A percentile compares a stretch with the other conserved stretches of the same genome.
These are phyloP conservation scores for Rhabdornis inornatus DNA, from an alignment of 2,113 vertebrate species.

Conservation along the genomic window DNA sequence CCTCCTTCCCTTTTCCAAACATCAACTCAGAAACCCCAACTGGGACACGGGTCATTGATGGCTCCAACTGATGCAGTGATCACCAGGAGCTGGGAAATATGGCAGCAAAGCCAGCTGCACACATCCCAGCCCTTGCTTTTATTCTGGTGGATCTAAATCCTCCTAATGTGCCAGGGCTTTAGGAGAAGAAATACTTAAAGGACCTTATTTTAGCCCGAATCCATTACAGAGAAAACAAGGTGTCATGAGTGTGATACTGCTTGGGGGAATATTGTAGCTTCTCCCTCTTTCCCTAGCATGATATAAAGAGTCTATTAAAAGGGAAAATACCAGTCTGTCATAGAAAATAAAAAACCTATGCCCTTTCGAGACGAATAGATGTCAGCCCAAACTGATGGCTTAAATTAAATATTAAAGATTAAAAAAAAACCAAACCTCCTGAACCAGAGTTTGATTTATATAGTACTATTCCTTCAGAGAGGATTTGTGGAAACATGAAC, in stretches of 20 bases:
- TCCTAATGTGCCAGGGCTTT: not conserved
- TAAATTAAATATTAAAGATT: constrained; percentile 46
- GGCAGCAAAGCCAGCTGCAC: not conserved
- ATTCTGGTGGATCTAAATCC: not conserved
- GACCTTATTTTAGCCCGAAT: not conserved
- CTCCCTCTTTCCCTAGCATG: not conserved
- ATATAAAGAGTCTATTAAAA: not conserved
- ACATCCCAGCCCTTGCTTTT: not conserved
- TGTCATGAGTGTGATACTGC: not conserved
- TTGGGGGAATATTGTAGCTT: not conserved
- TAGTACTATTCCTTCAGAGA: not conserved
- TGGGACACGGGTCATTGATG: fast-evolving
- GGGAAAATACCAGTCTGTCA: not conserved
- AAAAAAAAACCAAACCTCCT: not conserved
- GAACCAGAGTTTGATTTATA: constrained; percentile 29
- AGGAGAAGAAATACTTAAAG: not conserved
- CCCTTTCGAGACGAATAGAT: not conserved
- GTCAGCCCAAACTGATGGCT: constrained; percentile 7
- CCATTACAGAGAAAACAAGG: not conserved
- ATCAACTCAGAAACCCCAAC: not conserved
- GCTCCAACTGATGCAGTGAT: not conserved
- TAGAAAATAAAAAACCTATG: not conserved
- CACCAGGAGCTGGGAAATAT: not conserved
- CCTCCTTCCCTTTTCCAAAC: not conserved
- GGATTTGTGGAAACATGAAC: constrained; percentile 10